A percentile compares a stretch with the other conserved stretches of the same genome.
Conservation (phyloP, 2,888 invertebrate species). For the Noctua janthe region DNA sequence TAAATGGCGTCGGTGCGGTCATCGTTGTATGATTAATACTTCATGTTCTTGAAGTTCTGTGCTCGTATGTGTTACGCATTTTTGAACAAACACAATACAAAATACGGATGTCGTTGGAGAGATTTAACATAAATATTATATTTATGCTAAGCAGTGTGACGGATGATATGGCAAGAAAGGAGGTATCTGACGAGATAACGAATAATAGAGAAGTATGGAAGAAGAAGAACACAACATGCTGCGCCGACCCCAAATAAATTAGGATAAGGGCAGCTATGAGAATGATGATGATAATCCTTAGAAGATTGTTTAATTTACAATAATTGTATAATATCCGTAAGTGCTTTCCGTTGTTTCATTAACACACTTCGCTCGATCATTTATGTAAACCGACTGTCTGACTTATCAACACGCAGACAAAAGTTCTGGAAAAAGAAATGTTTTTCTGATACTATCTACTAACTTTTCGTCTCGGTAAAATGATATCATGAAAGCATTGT, state of each 20-base stretch:
- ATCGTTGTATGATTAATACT: conserved; percentile 6
- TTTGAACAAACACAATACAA: neutral
- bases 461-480: conserved; percentile 44
- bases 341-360: neutral
- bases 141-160: neutral
- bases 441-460: conserved; percentile 18
- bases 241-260: too few species aligned
- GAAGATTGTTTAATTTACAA: too few species aligned
- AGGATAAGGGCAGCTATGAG: too few species aligned
- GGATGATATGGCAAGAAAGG: neutral
- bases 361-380: conserved; percentile 14
- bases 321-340: neutral
- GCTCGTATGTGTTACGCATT: neutral
- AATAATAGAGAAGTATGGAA: neutral
- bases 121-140: neutral
- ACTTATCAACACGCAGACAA: conserved; percentile 5
- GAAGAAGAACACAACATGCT: neutral
- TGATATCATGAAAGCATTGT: conserved; percentile 40
- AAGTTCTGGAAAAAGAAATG: conserved; percentile 25
- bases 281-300: neutral
- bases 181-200: neutral
- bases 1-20: neutral
- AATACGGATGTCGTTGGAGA: neutral
- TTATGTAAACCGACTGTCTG: neutral
- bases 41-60: neutral